Percentiles rank a stretch among this genome's conserved stretches.
Conservation (phyloP, 2,797 vertebrate genomes). For the Clarias platycephalus region DNA sequence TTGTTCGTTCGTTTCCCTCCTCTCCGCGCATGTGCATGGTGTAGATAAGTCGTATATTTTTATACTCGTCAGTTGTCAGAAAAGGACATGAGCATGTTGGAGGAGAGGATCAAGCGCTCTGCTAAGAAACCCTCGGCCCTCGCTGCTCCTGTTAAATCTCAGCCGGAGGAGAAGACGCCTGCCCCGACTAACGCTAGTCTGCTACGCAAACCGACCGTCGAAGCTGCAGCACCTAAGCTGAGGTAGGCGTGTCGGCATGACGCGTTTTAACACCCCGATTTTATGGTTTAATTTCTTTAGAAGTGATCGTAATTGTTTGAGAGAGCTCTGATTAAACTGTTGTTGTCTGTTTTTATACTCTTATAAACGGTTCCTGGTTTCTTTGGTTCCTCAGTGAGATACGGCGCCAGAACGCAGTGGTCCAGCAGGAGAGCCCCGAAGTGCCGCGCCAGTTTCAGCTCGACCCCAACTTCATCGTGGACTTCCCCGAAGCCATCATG, state of each 20-base stretch:
- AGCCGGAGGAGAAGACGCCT: constrained; percentile 78
- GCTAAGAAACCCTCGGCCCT: constrained; percentile 79
- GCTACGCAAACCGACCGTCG: constrained; percentile 80
- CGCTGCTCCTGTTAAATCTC: constrained; percentile 55
- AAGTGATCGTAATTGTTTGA: too few species aligned
- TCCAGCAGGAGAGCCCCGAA: background rate
- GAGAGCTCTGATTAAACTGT: too few species aligned
- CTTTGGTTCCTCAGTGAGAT: constrained; percentile 78
- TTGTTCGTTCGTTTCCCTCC: background rate
- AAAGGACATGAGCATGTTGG: constrained; percentile 98
- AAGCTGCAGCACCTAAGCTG: constrained; percentile 91
- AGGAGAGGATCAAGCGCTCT: constrained; percentile 94
- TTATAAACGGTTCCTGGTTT: background rate
- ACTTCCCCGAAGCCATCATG: constrained; percentile 55
- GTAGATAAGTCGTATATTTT: background rate
- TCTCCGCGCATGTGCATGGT: background rate
- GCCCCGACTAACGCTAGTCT: constrained; percentile 75
- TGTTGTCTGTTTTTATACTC: too few species aligned
- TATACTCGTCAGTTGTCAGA: constrained; percentile 83
- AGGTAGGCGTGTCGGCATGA: constrained; percentile 74
- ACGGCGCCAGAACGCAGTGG: constrained; percentile 77
- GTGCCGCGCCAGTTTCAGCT: constrained; percentile 83
- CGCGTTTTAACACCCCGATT: too few species aligned
- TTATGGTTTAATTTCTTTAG: too few species aligned
- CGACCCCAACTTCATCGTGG: constrained; percentile 97